phyloP scores from a whole-genome alignment of 2,797 vertebrate species.

The Adelosebastes latens region DNA sequence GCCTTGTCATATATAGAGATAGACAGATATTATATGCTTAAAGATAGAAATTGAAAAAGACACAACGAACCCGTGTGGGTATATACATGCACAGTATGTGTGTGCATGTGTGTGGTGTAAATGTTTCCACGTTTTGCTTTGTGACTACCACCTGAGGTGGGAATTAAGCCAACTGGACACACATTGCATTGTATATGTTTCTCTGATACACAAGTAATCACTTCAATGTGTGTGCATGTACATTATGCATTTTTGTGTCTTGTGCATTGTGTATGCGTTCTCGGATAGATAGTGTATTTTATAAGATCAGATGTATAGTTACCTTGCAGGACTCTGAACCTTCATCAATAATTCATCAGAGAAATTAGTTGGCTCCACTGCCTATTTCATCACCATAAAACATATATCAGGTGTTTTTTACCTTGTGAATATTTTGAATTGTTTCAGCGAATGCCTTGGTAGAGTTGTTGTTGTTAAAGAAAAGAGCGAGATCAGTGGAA shows the following conservation, averaged over 20 bases:
- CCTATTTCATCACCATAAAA: background rate
- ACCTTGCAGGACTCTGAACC: background rate
- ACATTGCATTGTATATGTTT: slow-evolving; percentile 29
- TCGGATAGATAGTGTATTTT: background rate
- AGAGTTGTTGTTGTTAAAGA: no score
- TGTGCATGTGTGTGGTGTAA: background rate
- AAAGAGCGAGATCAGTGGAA: no score
- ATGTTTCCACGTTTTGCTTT: slow-evolving; percentile 20
- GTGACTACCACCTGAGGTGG: background rate
- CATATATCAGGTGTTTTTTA: no score
- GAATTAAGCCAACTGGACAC: slow-evolving; percentile 28
- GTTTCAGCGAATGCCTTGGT: no score
- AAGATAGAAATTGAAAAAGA: background rate
- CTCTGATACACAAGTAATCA: slow-evolving; percentile 2
- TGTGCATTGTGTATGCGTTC: background rate
- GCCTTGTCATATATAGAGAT: background rate
- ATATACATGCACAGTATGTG: background rate
- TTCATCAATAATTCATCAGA: background rate
- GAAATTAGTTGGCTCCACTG: background rate
- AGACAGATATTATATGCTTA: background rate
- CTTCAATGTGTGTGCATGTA: background rate
- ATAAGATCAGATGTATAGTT: background rate
- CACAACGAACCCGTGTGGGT: background rate
- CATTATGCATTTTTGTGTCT: background rate
- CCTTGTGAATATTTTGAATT: no score